phyloP scores from a whole-genome alignment of 2,888 invertebrate genomes.

The Muscina levida region DNA sequence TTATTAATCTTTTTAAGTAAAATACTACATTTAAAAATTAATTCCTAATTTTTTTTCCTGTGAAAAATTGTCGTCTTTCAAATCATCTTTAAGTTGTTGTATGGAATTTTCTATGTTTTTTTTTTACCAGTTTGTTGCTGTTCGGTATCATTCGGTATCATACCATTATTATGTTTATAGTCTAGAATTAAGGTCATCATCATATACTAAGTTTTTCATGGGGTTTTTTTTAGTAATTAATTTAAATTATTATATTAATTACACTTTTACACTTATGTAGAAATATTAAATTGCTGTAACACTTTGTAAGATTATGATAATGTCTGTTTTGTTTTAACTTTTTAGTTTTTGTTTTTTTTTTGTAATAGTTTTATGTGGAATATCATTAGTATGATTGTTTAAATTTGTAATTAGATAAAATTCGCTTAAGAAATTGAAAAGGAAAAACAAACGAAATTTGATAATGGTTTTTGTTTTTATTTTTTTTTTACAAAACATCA shows the following conservation, averaged over 20 bases:
- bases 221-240: constrained; percentile 44
- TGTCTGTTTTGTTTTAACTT: constrained; percentile 33
- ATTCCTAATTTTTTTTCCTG: constrained; percentile 34
- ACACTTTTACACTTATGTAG: constrained; percentile 50
- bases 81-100: background rate
- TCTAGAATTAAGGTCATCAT: constrained; percentile 60
- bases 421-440: constrained; percentile 33
- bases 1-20: constrained; percentile 41
- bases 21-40: constrained; percentile 56
- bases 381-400: constrained; percentile 22
- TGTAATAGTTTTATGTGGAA: constrained; percentile 52
- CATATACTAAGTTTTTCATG: constrained; percentile 40
- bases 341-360: constrained; percentile 36
- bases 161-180: constrained; percentile 49
- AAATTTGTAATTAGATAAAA: constrained; percentile 13
- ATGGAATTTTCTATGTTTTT: background rate
- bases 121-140: background rate
- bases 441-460: too few species aligned
- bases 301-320: constrained; percentile 30
- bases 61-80: constrained; percentile 43
- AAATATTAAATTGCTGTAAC: constrained; percentile 13
- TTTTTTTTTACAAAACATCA: constrained; percentile 43
- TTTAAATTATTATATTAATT: constrained; percentile 35
- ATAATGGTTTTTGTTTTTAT: constrained; percentile 17
- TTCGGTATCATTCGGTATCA: constrained; percentile 50